A percentile compares a stretch with the other conserved stretches of the same genome.
phyloP scores from a whole-genome alignment of 2,888 invertebrate genomes.

The Trissolcus japonicus region DNA sequence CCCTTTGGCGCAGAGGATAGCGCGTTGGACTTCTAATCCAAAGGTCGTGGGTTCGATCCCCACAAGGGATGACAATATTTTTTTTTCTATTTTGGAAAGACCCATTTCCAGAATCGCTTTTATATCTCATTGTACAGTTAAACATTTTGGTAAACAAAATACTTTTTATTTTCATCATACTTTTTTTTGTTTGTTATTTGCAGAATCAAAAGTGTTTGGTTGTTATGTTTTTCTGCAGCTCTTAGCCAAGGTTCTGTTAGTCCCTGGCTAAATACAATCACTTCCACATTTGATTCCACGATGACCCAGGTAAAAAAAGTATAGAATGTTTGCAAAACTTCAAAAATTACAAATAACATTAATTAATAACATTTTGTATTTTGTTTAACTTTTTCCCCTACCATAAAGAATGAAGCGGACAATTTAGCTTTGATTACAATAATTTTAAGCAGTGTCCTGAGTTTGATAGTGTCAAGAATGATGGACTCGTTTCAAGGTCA shows the following conservation, averaged over 20 bases:
- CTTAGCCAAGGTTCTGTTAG: slow-evolving; percentile 67
- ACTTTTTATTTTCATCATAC: slow-evolving; percentile 11
- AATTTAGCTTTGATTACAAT: slow-evolving; percentile 69
- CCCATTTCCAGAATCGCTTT: too few species aligned
- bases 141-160: too few species aligned
- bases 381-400: too few species aligned
- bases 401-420: slow-evolving; percentile 64
- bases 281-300: slow-evolving; percentile 62
- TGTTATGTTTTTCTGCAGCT: slow-evolving; percentile 63
- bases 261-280: slow-evolving; percentile 68
- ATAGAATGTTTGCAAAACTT: too few species aligned
- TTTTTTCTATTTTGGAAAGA: too few species aligned
- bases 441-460: slow-evolving; percentile 63
- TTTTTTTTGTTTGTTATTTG: background rate
- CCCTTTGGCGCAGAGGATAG: slow-evolving; percentile 76
- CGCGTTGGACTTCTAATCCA: slow-evolving; percentile 76
- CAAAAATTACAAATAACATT: too few species aligned
- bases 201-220: slow-evolving; percentile 66
- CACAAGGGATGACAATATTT: slow-evolving; percentile 71
- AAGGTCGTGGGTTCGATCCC: slow-evolving; percentile 76
- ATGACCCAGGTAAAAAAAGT: slow-evolving; percentile 62
- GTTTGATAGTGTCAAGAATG: slow-evolving; percentile 62
- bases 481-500: slow-evolving; percentile 67
- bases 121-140: too few species aligned
- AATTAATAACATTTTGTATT: too few species aligned